Evolutionary conservation across 1,140 invertebrate species (phyloP).

Genomic region (Macrostomum lignano): DNA sequence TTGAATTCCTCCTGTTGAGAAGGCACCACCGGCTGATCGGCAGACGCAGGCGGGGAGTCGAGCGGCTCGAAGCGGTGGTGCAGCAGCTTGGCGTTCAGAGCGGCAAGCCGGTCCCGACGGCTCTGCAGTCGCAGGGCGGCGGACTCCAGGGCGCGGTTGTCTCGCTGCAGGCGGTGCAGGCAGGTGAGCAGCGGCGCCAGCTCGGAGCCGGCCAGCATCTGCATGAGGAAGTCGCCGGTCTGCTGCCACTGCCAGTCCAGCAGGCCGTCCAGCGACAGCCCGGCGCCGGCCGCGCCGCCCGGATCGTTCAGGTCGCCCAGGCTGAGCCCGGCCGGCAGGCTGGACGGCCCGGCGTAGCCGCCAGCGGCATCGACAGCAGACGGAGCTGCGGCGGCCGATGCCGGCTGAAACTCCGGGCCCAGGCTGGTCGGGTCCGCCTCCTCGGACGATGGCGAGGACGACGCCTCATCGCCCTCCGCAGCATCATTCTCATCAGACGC

Average conservation of each 20-base stretch:
- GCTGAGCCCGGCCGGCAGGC: too few species aligned
- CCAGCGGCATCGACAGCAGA: too few species aligned
- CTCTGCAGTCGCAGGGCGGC: constrained; percentile 53
- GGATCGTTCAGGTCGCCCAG: too few species aligned
- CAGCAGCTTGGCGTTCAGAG: constrained; percentile 47
- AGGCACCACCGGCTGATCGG: not conserved
- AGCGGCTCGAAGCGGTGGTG: constrained; percentile 4
- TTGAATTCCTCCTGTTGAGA: not conserved
- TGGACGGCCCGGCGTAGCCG: too few species aligned
- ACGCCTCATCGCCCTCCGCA: too few species aligned
- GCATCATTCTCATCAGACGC: too few species aligned
- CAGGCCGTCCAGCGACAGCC: constrained; percentile 73
- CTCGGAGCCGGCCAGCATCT: constrained; percentile 80
- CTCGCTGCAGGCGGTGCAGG: constrained; percentile 60
- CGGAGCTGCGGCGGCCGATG: too few species aligned
- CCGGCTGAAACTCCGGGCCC: too few species aligned
- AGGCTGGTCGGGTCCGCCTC: too few species aligned
- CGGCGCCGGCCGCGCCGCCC: too few species aligned
- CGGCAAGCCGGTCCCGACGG: constrained; percentile 61
- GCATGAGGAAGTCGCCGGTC: constrained; percentile 80
- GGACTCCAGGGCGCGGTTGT: constrained; percentile 66
- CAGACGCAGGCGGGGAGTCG: not conserved
- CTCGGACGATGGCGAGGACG: too few species aligned
- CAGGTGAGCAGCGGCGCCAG: constrained; percentile 74
- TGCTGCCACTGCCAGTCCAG: constrained; percentile 83